phyloP scores from a whole-genome alignment of 2,113 vertebrate species.

The Anolis sagrei region DNA sequence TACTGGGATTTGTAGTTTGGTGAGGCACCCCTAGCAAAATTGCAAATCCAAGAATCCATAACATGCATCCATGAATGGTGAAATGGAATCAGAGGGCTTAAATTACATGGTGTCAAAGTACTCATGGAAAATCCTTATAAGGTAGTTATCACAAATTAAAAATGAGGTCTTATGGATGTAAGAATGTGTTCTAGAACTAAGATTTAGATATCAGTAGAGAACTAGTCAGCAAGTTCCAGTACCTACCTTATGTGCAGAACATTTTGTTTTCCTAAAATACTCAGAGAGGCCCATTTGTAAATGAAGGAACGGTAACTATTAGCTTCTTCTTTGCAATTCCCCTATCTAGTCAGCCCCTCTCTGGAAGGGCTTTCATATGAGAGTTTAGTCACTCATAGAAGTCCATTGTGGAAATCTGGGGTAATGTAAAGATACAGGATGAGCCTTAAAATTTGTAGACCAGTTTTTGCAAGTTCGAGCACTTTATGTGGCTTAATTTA shows the following conservation, averaged over 20 bases:
- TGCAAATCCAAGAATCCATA: no score
- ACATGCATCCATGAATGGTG: no score
- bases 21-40: no score
- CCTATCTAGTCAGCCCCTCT: neutral
- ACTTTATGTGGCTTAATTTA: slow-evolving; percentile 71
- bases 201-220: neutral
- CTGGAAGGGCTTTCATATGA: no score
- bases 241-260: no score
- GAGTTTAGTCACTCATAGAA: no score
- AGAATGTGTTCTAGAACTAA: neutral
- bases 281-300: no score
- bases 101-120: no score
- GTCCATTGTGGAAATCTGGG: no score
- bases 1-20: no score
- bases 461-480: slow-evolving; percentile 60
- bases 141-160: neutral
- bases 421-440: neutral
- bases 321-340: neutral
- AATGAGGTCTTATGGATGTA: neutral
- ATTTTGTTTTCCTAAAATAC: neutral
- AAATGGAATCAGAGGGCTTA: no score
- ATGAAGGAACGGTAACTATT: neutral
- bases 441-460: slow-evolving; percentile 54
- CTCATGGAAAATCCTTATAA: neutral
- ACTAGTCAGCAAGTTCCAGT: neutral